These are phyloP conservation scores for Distichodus sexfasciatus DNA, from an alignment of 2,797 vertebrate genomes.

Conservation along the genomic window DNA sequence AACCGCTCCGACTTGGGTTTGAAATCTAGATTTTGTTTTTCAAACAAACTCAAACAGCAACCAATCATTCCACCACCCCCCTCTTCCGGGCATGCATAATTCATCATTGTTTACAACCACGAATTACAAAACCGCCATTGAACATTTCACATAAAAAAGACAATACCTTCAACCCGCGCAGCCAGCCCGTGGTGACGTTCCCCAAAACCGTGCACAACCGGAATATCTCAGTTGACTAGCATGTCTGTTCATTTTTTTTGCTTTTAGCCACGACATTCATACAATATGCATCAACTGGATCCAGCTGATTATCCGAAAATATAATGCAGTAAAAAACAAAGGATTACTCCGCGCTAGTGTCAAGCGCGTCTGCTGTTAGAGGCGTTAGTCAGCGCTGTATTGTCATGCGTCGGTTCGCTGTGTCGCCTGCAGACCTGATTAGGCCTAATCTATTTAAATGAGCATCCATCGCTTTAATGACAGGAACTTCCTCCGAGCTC, in stretches of 20 bases:
- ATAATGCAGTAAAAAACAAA: slow-evolving; percentile 2
- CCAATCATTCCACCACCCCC: neutral
- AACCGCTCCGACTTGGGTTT: no score
- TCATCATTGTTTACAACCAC: slow-evolving; percentile 6
- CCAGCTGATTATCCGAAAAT: slow-evolving; percentile 24
- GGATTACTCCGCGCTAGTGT: neutral
- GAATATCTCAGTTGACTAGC: no score
- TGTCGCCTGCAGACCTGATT: neutral
- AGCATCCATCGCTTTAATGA: neutral
- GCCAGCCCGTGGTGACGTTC: no score
- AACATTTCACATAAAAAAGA: neutral
- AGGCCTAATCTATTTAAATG: slow-evolving; percentile 29
- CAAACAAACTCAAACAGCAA: slow-evolving; percentile 3
- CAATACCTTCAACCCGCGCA: no score
- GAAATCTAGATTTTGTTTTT: no score
- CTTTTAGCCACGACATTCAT: neutral
- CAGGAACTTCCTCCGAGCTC: neutral
- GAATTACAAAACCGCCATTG: neutral
- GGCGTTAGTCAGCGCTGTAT: slow-evolving; percentile 26
- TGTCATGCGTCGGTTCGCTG: slow-evolving; percentile 14
- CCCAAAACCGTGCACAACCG: no score
- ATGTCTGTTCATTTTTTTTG: neutral
- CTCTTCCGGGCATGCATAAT: slow-evolving; percentile 14
- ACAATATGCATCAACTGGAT: neutral
- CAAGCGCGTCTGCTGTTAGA: neutral